These are phyloP conservation scores for Colaptes auratus DNA, from an alignment of 2,113 vertebrate species.

Conservation along the genomic window DNA sequence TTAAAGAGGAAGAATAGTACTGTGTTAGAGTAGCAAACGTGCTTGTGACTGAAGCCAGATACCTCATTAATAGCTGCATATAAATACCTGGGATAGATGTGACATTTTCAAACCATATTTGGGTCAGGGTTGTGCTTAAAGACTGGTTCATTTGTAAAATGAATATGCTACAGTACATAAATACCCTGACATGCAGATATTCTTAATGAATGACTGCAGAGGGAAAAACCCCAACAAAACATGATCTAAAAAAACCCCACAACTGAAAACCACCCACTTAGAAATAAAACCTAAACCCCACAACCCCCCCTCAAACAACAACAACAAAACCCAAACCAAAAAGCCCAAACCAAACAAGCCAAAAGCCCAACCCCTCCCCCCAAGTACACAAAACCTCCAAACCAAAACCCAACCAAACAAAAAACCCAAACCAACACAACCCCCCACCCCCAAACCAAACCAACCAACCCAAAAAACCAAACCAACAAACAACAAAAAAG, in stretches of 20 bases:
- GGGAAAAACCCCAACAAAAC: background rate
- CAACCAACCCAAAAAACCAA: background rate
- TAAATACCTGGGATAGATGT: background rate
- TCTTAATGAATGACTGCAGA: background rate
- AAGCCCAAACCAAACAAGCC: too few species aligned
- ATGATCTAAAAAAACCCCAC: background rate
- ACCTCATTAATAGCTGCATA: background rate
- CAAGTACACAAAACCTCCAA: too few species aligned
- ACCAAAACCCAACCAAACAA: too few species aligned
- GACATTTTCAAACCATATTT: background rate
- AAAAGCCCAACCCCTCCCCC: background rate
- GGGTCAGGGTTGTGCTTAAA: background rate
- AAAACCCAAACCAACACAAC: too few species aligned
- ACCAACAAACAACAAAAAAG: background rate
- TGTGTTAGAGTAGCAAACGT: background rate
- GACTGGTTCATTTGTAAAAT: background rate
- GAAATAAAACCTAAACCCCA: background rate
- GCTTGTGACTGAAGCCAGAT: background rate
- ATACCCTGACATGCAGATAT: background rate
- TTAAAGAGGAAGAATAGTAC: background rate
- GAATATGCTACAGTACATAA: background rate
- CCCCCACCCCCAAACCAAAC: too few species aligned
- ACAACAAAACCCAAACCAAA: too few species aligned
- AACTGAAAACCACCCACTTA: rapidly evolving
- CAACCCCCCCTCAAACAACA: too few species aligned